Percentiles rank a stretch among this genome's conserved stretches.
Conservation (phyloP, 2,888 invertebrate genomes). For the Schizaphis graminum region DNA sequence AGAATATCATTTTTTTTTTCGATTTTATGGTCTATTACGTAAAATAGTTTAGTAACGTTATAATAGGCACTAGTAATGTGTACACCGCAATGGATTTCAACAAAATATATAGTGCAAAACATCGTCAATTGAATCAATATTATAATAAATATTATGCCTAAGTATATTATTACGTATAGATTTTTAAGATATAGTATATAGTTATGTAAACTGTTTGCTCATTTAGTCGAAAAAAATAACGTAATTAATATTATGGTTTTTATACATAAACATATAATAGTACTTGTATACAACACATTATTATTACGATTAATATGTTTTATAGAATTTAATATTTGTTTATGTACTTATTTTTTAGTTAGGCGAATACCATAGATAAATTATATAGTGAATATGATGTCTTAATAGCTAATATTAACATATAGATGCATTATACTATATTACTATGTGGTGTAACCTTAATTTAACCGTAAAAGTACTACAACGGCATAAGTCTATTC, state of each 20-base stretch:
- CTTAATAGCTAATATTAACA: slow-evolving; percentile 2
- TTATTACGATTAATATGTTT: neutral
- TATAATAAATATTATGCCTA: slow-evolving; percentile 15
- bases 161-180: slow-evolving; percentile 18
- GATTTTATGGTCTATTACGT: neutral
- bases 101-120: slow-evolving; percentile 32
- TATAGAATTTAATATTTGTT: neutral
- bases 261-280: neutral
- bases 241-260: neutral
- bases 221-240: slow-evolving; percentile 47
- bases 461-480: neutral
- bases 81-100: neutral
- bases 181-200: neutral
- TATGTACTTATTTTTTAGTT: slow-evolving; percentile 30
- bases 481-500: neutral
- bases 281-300: neutral
- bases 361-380: slow-evolving; percentile 19
- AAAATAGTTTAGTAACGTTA: neutral
- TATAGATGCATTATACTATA: neutral
- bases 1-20: neutral
- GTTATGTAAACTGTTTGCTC: slow-evolving; percentile 55
- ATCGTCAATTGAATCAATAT: neutral
- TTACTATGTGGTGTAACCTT: neutral
- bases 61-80: neutral
- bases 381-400: neutral